These are phyloP conservation scores for Tetrapedia diversipes DNA, from an alignment of 2,888 invertebrate genomes.

Conservation along the genomic window DNA sequence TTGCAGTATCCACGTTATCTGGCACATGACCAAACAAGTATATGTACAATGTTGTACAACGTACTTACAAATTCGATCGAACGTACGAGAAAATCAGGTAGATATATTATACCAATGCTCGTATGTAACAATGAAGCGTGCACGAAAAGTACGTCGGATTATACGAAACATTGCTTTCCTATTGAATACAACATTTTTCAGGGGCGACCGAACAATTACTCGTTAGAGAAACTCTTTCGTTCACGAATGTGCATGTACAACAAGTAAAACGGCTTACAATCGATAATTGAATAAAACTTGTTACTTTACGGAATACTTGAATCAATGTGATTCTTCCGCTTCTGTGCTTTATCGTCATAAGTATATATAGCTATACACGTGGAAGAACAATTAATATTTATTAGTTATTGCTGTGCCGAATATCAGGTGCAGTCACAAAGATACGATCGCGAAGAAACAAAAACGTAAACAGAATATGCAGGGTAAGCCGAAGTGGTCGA, in stretches of 20 bases:
- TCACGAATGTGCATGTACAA: background rate
- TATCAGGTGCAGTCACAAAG: too few species aligned
- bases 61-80: background rate
- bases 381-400: too few species aligned
- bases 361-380: too few species aligned
- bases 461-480: too few species aligned
- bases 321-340: background rate
- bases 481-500: too few species aligned
- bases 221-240: background rate
- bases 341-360: background rate
- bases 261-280: background rate
- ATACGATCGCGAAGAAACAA: too few species aligned
- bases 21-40: background rate
- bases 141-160: too few species aligned
- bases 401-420: too few species aligned
- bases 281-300: conserved; percentile 25
- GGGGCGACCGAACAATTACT: background rate
- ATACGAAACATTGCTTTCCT: background rate
- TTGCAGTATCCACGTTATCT: background rate
- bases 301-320: background rate
- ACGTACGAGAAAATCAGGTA: background rate
- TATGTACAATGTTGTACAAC: too few species aligned
- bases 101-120: too few species aligned
- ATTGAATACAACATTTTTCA: background rate
- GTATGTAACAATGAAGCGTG: too few species aligned